Evolutionary conservation across 2,797 vertebrate species (phyloP).

Genomic region (Pantherophis alleghaniensis): DNA sequence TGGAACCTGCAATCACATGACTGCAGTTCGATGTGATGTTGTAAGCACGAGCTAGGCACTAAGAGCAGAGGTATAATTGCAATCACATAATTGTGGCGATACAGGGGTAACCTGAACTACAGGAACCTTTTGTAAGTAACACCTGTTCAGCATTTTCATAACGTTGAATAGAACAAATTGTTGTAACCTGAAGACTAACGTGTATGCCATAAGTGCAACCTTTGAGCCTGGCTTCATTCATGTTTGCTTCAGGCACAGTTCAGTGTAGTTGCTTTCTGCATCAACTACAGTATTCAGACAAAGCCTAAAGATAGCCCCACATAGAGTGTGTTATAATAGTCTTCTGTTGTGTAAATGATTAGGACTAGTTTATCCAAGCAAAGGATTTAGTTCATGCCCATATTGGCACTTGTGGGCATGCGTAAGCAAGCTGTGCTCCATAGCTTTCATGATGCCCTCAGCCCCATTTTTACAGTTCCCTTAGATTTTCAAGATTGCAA

Average conservation of each 20-base stretch:
- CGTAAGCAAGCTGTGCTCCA: not conserved
- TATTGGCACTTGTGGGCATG: not conserved
- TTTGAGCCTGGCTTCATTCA: not conserved
- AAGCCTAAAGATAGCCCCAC: not conserved
- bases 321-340: not conserved
- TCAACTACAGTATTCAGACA: not conserved
- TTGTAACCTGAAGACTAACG: not conserved
- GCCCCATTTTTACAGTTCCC: not conserved
- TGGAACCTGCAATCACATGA: not conserved
- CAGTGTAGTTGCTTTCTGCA: not conserved
- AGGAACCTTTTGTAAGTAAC: not conserved
- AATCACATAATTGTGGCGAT: not conserved
- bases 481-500: not conserved
- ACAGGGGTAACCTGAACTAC: not conserved
- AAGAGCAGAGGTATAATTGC: not conserved
- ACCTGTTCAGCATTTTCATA: not conserved
- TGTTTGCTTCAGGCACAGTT: not conserved
- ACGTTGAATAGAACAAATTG: not conserved
- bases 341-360: not conserved
- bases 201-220: not conserved
- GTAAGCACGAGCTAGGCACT: not conserved
- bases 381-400: not conserved
- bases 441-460: not conserved
- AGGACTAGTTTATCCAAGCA: not conserved
- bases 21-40: not conserved